Evolutionary conservation across 2,797 vertebrate species (phyloP).

Genomic region (Microctenopoma stevenorrisi): DNA sequence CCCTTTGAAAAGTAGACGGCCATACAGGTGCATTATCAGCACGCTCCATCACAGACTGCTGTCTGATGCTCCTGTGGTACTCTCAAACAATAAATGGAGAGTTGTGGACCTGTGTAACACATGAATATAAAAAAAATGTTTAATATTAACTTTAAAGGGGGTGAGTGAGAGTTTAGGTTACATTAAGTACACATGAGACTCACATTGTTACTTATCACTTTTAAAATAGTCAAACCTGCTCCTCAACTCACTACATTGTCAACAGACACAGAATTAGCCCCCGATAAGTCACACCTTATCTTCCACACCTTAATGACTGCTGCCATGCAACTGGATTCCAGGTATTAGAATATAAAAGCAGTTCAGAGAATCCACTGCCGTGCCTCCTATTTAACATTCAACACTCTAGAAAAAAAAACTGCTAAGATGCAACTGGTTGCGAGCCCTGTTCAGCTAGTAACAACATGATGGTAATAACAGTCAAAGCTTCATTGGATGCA

Average conservation of each 20-base stretch:
- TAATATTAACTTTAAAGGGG: slow-evolving; percentile 10
- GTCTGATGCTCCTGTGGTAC: not conserved
- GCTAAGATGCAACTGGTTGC: not conserved
- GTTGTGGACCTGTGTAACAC: not conserved
- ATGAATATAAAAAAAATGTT: not conserved
- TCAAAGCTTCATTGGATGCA: too few relatives aligned
- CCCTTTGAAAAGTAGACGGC: slow-evolving; percentile 47
- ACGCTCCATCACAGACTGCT: slow-evolving; percentile 17
- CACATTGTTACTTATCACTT: slow-evolving; percentile 2
- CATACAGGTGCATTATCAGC: slow-evolving; percentile 41
- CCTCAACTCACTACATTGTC: not conserved
- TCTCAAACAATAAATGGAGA: not conserved
- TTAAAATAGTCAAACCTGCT: slow-evolving; percentile 23
- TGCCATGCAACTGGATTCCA: not conserved
- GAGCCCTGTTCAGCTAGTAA: too few relatives aligned
- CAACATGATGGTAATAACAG: too few relatives aligned
- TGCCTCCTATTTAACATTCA: not conserved
- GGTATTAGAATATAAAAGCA: not conserved
- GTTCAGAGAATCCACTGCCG: not conserved
- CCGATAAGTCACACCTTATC: not conserved
- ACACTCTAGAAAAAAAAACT: not conserved
- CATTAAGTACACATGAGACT: not conserved
- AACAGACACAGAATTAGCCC: slow-evolving; percentile 9
- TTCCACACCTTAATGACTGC: not conserved
- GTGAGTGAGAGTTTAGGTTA: slow-evolving; percentile 1